Evolutionary conservation across 2,797 vertebrate genomes (phyloP), one percentile per base, ranked within the genome.

Genomic region (Emydoidea blandingii): DNA sequence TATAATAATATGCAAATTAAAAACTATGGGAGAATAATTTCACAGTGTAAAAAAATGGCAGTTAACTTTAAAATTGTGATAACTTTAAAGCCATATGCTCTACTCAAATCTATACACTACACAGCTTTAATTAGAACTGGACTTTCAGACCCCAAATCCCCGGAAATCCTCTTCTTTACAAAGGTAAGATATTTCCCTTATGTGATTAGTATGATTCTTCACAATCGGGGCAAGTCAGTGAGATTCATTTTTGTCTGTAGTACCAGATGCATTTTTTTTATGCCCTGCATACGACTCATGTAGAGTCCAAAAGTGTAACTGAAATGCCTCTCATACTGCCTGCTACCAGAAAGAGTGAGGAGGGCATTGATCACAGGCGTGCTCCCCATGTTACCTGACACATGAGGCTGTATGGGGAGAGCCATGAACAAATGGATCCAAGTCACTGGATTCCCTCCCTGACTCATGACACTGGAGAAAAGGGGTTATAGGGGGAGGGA

Each of bases 1-100:
- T 27, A 90, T 50, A 86, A 62, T 52, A 95, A 94, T 94, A 95
- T 92, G 68, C 83, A 97, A 96, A 96, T 88, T 4, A 25, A 93
- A 88, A 44, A 81, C 72, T 85, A n/a, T 81, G 29, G 41, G 79
- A 95, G 76, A 89, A 41, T 44, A 85, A 90, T 95, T 96, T 94
- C 85, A 89, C 9, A 84, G 81, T 79, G 85, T 8, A 87, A 87
- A 74, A 88, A 88, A 92, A 89, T 0, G 29, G 27, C 57, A 90
- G 47, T 52, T 68, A 90, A 56, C 49, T 87, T 41, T 96, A 93
- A 91, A 91, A 92, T 81, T 86, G 59, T 76, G 95, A 84, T 91
- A 95, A 86, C 41, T 79, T 95, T 37, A 88, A 83, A 92, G 18
- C 29, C 76, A 78, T 84, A 85, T 85, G 88, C 50, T 88, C 14